Evolutionary conservation across 1,140 invertebrate genomes (phyloP), one percentile per base, ranked within the genome.

Genomic region (Trichonephila clavipes): DNA sequence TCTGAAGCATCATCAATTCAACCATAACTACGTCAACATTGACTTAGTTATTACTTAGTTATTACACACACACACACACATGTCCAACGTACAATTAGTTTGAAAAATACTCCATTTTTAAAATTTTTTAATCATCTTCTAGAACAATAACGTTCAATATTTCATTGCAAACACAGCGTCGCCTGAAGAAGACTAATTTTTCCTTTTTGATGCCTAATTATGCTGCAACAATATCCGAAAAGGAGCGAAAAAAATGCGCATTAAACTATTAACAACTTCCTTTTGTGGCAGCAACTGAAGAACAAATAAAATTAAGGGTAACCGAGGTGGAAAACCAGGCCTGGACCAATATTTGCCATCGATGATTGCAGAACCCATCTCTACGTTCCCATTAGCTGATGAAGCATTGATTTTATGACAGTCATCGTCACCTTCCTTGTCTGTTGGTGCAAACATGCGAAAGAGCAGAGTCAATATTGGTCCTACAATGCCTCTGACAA

Each of bases 371-470:
- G 51, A 83, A 83, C n/a, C 40, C 81, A 21, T 12, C 19, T 34
- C 18, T 51, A n/a, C 18, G 2, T 58, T 34, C 18, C 85, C 85
- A 87, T 87, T 87, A 87, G 85, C 59, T 87, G 85, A 87, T 87
- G 85, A 87, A n/a, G 44, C 85, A 87, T 87, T 87, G 85, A 87
- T 87, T 87, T 87, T 87, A 51, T 87, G 85, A 87, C 85, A 87
- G 21, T 40, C 8, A 6, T 83, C 40, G 81, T 83, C 81, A 83
- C 81, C 19, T 83, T n/a, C 40, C 18, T 3, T 8, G 81, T 51
- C 40, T 83, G 81, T 83, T 40, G 81, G 28, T 7, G 34, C 34
- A 69, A 69, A 69, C 77, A 61, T 21, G 58, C 24, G n/a, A 12
- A 61, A 87, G 85, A 61, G 85, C n/a, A 61, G 85, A 87, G 85